Evolutionary conservation across 2,888 invertebrate species (phyloP).

Genomic region (Cloeon dipterum): DNA sequence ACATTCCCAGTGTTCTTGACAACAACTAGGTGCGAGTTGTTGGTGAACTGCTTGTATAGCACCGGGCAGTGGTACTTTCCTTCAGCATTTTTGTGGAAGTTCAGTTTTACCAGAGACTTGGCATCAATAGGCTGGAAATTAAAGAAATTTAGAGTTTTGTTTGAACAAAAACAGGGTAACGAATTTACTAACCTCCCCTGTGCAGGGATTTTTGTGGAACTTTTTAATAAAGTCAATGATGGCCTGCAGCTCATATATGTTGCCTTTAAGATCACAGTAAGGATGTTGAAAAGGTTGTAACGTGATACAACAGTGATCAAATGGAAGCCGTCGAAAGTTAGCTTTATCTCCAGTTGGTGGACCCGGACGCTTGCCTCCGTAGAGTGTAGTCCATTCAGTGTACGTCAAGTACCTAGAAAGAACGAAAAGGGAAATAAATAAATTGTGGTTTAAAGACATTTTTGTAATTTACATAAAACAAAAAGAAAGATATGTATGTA

Average conservation of each 20-base stretch:
- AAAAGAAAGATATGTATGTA: not conserved
- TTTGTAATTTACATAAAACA: constrained; percentile 1
- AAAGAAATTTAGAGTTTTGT: constrained; percentile 3
- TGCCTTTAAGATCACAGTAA: constrained; percentile 72
- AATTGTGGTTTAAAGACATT: not conserved
- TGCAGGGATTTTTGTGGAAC: constrained; percentile 82
- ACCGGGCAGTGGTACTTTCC: constrained; percentile 84
- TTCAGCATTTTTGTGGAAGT: constrained; percentile 67
- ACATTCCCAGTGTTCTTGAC: constrained; percentile 86
- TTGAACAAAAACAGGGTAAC: not conserved
- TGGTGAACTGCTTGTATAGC: constrained; percentile 74
- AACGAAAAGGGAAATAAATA: constrained; percentile 4
- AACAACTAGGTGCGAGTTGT: constrained; percentile 83
- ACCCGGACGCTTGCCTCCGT: constrained; percentile 63
- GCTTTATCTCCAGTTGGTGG: constrained; percentile 47
- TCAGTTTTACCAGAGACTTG: constrained; percentile 62
- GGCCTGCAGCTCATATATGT: constrained; percentile 78
- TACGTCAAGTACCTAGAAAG: constrained; percentile 52
- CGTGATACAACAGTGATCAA: constrained; percentile 76
- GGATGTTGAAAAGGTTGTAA: constrained; percentile 83
- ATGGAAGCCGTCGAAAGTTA: constrained; percentile 77
- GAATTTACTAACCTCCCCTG: constrained; percentile 49
- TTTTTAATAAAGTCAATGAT: constrained; percentile 71
- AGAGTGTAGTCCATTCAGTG: constrained; percentile 73
- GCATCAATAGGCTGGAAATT: constrained; percentile 44